Conservation (phyloP, 2,113 vertebrate genomes). For the Egretta garzetta region DNA sequence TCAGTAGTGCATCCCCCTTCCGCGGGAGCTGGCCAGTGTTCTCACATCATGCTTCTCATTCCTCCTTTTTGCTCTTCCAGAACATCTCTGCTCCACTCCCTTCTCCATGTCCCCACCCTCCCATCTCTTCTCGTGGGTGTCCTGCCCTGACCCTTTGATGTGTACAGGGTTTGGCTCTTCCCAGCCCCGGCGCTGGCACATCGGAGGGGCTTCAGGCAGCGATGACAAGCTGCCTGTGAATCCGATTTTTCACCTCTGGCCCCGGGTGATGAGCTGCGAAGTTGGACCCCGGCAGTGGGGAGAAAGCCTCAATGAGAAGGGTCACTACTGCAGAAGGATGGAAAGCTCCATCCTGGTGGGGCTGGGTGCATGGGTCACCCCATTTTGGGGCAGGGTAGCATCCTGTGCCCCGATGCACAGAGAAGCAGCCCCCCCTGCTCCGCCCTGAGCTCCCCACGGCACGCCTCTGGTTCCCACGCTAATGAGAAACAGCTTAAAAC, state of each 20-base stretch:
- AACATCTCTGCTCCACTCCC: neutral
- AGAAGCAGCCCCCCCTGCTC: neutral
- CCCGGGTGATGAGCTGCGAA: rapidly evolving
- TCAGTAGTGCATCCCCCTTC: neutral
- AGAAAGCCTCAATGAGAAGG: neutral
- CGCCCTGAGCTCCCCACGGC: neutral
- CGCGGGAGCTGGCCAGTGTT: neutral
- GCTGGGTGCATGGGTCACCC: rapidly evolving
- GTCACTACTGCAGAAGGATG: neutral
- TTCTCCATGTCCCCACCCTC: neutral
- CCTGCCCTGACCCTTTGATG: neutral
- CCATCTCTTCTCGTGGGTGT: neutral
- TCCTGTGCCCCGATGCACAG: rapidly evolving
- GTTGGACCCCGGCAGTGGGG: rapidly evolving
- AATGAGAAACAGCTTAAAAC: neutral
- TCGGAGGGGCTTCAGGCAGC: neutral
- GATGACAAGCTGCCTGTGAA: neutral
- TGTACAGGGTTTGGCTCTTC: neutral
- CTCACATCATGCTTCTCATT: neutral
- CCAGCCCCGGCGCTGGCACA: rapidly evolving
- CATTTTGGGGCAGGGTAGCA: neutral
- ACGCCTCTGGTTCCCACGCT: neutral
- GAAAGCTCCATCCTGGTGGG: rapidly evolving
- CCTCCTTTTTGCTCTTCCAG: neutral
- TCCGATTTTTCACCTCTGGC: rapidly evolving